These are phyloP conservation scores for Halcyon chelicuti DNA, from an alignment of 2,797 vertebrate species.

Conservation along the genomic window DNA sequence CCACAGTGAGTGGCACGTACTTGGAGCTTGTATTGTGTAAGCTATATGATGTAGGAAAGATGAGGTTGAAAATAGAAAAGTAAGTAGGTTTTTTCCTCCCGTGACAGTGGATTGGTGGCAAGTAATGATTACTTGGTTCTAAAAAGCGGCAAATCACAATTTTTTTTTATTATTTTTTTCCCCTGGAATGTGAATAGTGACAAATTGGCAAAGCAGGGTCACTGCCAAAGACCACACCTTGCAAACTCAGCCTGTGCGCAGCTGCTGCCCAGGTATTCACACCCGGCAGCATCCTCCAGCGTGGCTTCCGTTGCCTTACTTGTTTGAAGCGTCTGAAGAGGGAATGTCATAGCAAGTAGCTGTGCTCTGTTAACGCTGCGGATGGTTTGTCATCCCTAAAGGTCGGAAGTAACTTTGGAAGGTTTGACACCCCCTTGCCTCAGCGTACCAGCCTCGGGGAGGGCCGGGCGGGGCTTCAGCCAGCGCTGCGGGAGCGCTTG, in stretches of 20 bases:
- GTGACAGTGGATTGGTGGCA: neutral
- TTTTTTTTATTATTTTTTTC: neutral
- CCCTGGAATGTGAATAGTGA: accelerated
- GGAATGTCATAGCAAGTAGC: too few species aligned
- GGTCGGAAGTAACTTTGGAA: too few species aligned
- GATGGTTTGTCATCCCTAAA: too few species aligned
- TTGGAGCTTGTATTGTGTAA: neutral
- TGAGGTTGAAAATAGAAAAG: neutral
- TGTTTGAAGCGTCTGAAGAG: too few species aligned
- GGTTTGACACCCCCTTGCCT: too few species aligned
- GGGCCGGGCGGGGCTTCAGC: too few species aligned
- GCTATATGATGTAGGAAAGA: neutral
- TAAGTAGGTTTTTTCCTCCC: neutral
- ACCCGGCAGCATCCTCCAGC: too few species aligned
- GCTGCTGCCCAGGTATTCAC: too few species aligned
- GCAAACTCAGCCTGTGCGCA: too few species aligned
- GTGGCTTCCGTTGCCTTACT: too few species aligned
- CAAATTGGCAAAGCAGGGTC: neutral
- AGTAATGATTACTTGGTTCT: neutral
- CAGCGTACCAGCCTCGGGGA: too few species aligned
- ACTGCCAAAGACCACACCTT: neutral
- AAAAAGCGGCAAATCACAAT: neutral
- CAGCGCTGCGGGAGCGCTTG: accelerated
- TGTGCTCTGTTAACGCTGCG: too few species aligned
- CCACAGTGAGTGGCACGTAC: neutral